Conservation (phyloP, 2,113 vertebrate species). For the Aegotheles bennettii region DNA sequence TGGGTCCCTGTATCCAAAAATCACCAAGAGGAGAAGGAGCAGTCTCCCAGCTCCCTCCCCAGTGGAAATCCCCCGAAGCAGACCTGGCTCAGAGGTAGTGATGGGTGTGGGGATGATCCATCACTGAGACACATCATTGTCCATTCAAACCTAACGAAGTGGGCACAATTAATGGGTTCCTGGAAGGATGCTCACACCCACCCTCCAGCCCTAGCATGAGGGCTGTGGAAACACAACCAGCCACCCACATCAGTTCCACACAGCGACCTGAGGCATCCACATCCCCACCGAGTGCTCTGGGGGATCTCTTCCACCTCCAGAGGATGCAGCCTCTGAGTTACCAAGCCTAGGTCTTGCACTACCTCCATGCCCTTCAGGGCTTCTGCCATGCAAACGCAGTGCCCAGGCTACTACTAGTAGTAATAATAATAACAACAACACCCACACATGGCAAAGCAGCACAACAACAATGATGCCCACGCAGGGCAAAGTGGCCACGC, state of each 20-base stretch:
- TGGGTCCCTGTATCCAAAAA: not conserved
- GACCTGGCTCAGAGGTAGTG: not conserved
- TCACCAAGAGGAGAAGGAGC: not conserved
- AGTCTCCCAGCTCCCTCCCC: not conserved
- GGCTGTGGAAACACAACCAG: not conserved
- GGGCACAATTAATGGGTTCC: not conserved
- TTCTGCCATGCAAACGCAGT: not conserved
- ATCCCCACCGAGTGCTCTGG: fast-evolving
- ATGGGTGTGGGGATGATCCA: not conserved
- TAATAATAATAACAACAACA: not conserved
- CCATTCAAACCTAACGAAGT: not conserved
- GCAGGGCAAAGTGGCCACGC: not conserved
- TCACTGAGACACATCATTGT: fast-evolving
- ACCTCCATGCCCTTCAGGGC: not conserved
- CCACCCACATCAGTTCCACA: fast-evolving
- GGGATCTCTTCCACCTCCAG: not conserved
- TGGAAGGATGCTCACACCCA: not conserved
- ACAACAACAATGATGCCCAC: not conserved
- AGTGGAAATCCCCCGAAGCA: not conserved
- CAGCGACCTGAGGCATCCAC: fast-evolving
- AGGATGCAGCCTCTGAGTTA: not conserved
- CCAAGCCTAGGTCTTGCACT: not conserved
- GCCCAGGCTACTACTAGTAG: not conserved
- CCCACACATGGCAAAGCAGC: not conserved
- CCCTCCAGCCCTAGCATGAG: fast-evolving